Percentiles rank a stretch among this genome's conserved stretches.
Evolutionary conservation across 2,888 invertebrate species (phyloP).

Genomic region (Sarcophaga caerulescens): DNA sequence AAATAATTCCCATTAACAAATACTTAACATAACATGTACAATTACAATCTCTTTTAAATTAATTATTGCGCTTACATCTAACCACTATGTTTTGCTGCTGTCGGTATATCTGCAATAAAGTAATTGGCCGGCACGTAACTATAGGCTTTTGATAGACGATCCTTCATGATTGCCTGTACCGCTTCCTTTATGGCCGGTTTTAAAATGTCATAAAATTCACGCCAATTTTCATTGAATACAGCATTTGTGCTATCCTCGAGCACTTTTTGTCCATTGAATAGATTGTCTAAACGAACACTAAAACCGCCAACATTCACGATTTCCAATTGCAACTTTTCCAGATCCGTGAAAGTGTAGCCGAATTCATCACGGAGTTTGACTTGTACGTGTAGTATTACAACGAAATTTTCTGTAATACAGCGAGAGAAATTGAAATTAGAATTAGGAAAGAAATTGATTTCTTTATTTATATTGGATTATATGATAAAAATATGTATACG

Average conservation of each 20-base stretch:
- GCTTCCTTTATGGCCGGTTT: constrained; percentile 85
- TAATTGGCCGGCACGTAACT: constrained; percentile 85
- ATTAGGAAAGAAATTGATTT: not conserved
- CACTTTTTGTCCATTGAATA: constrained; percentile 81
- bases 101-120: constrained; percentile 83
- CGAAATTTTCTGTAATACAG: constrained; percentile 69
- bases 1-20: no score
- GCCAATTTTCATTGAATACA: constrained; percentile 87
- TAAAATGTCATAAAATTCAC: constrained; percentile 85
- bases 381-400: constrained; percentile 84
- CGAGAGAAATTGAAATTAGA: not conserved
- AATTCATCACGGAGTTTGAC: constrained; percentile 84
- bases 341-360: constrained; percentile 84
- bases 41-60: not conserved
- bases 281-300: constrained; percentile 86
- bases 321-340: constrained; percentile 84
- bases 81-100: constrained; percentile 18
- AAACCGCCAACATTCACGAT: constrained; percentile 84
- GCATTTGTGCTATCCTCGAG: constrained; percentile 86
- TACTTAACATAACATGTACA: not conserved
- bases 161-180: constrained; percentile 85
- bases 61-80: not conserved
- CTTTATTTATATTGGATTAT: not conserved
- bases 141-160: constrained; percentile 84
- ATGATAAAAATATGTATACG: not conserved